Percentiles rank a stretch among this genome's conserved stretches.
These are phyloP conservation scores for Macrosteles quadrilineatus DNA, from an alignment of 1,140 invertebrate species.

Conservation along the genomic window DNA sequence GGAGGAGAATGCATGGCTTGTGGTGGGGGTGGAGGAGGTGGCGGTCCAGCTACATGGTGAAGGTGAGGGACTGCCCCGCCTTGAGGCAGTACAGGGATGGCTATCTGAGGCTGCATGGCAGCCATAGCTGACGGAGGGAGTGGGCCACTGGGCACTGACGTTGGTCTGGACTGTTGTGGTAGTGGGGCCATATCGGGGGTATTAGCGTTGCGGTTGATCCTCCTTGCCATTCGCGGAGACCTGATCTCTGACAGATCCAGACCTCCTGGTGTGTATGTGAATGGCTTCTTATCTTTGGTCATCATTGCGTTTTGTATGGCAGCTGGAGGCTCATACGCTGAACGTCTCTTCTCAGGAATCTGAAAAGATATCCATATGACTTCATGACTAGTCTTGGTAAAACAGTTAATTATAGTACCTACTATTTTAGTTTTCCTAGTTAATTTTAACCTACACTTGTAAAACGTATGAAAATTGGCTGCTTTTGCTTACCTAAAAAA, in stretches of 20 bases:
- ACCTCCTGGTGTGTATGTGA: conserved; percentile 90
- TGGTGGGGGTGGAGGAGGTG: conserved; percentile 47
- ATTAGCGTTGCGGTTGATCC: conserved; percentile 65
- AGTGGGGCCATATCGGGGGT: conserved; percentile 61
- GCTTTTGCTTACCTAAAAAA: no score
- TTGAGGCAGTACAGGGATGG: conserved; percentile 67
- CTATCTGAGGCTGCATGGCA: conserved; percentile 64
- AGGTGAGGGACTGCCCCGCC: conserved; percentile 42
- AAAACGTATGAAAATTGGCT: no score
- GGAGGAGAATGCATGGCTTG: conserved; percentile 44
- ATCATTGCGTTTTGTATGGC: conserved; percentile 92
- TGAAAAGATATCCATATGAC: no score
- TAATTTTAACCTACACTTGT: no score
- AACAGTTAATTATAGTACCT: no score
- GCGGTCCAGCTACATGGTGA: neutral
- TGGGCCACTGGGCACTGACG: conserved; percentile 46
- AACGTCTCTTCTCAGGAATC: conserved; percentile 43
- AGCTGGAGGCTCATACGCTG: conserved; percentile 69
- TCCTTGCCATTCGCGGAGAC: conserved; percentile 84
- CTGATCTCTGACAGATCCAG: conserved; percentile 87
- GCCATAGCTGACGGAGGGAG: conserved; percentile 56
- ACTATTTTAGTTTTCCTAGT: no score
- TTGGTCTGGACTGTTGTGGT: conserved; percentile 49
- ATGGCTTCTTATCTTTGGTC: conserved; percentile 94
- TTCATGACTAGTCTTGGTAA: no score